Conservation (phyloP, 2,797 vertebrate genomes). For the Cetoscarus ocellatus region DNA sequence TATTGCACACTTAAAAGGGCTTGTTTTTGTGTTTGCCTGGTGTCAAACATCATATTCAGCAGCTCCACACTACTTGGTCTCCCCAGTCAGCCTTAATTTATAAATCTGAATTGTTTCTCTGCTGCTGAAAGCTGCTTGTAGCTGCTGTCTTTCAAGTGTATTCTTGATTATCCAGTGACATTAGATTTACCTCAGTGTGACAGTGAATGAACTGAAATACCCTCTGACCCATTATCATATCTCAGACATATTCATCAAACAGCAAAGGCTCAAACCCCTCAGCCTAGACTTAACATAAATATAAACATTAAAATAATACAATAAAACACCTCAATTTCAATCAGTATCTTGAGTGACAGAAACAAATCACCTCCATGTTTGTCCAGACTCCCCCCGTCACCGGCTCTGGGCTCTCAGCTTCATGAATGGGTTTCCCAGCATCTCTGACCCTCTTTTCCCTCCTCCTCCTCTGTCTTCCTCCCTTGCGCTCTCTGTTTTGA, state of each 20-base stretch:
- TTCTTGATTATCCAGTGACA: not conserved
- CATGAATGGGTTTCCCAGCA: not conserved
- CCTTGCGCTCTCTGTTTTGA: conserved; percentile 35
- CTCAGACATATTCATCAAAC: not conserved
- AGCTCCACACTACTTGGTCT: too few relatives aligned
- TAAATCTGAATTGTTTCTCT: too few relatives aligned
- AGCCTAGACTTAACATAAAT: not conserved
- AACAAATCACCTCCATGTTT: not conserved
- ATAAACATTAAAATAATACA: not conserved
- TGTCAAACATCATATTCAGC: too few relatives aligned
- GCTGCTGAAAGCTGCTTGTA: too few relatives aligned
- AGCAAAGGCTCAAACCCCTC: not conserved
- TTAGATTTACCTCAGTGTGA: not conserved
- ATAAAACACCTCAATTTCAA: not conserved
- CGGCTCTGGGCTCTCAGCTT: not conserved
- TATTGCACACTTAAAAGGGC: too few relatives aligned
- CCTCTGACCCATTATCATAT: not conserved
- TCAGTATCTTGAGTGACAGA: not conserved
- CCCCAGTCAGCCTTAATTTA: too few relatives aligned
- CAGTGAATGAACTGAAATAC: not conserved
- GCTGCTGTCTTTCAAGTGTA: not conserved
- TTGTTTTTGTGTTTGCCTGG: too few relatives aligned
- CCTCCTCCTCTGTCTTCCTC: conserved; percentile 21
- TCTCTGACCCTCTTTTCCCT: not conserved
- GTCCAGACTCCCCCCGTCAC: not conserved